These are phyloP conservation scores for Bugulina stolonifera DNA, from an alignment of 2,888 invertebrate genomes.

Conservation along the genomic window DNA sequence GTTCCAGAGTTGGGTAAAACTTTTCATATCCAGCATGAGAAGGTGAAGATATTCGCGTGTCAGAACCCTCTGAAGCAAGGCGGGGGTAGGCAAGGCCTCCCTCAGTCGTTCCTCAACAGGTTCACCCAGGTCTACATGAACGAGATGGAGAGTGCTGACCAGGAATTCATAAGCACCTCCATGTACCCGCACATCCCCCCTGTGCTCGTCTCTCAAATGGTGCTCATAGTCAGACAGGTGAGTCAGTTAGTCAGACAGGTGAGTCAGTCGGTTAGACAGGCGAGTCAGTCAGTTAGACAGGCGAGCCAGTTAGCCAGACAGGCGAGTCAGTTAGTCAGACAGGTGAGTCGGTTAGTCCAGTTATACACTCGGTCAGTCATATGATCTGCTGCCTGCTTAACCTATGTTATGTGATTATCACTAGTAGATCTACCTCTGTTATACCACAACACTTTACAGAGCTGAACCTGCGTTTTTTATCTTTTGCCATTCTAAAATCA, in stretches of 20 bases:
- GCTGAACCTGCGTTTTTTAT: no score
- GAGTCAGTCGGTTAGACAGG: no score
- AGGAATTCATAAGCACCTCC: conserved; percentile 61
- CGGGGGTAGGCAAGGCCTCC: conserved; percentile 88
- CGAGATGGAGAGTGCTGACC: conserved; percentile 62
- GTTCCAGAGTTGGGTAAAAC: conserved; percentile 87
- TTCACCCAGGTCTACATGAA: conserved; percentile 77
- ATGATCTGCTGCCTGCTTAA: no score
- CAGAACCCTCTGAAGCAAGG: conserved; percentile 96
- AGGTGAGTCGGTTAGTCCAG: no score
- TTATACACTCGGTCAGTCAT: no score
- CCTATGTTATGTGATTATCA: no score
- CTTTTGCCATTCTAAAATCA: no score
- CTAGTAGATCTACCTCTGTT: no score
- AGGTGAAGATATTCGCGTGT: conserved; percentile 88
- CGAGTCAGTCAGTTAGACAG: no score
- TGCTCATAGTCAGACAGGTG: conserved; percentile 67
- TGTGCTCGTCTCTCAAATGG: conserved; percentile 65
- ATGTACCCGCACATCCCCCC: conserved; percentile 63
- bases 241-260: no score
- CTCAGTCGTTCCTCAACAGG: conserved; percentile 91
- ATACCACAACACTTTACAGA: no score
- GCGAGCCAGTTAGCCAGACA: conserved; percentile 72
- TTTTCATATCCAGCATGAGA: conserved; percentile 66
- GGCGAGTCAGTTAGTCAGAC: conserved; percentile 41